Percentiles rank a stretch among this genome's conserved stretches.
phyloP scores from a whole-genome alignment of 2,797 vertebrate genomes.

The Cuniculus paca region DNA sequence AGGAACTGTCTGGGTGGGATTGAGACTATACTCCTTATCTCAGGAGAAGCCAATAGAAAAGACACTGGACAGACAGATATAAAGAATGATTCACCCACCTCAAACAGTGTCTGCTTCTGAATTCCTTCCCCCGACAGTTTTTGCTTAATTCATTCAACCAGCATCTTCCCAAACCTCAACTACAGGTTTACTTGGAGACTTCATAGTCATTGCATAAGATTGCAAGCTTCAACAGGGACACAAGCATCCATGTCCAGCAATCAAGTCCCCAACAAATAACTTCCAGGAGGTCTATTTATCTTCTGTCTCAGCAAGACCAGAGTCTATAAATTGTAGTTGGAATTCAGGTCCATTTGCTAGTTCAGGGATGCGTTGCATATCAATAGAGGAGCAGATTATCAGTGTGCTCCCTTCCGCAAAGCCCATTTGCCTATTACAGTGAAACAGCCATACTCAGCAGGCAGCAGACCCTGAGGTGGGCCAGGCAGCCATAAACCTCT shows the following conservation, averaged over 20 bases:
- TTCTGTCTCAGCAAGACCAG: constrained; percentile 72
- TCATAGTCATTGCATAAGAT: neutral
- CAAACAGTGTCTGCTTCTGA: neutral
- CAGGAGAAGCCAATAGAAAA: neutral
- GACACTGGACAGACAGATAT: neutral
- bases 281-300: constrained; percentile 57
- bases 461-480: constrained; percentile 60
- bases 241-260: neutral
- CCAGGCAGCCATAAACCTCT: constrained; percentile 82
- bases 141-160: neutral
- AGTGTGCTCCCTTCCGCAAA: neutral
- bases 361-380: constrained; percentile 64
- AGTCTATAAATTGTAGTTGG: constrained; percentile 73
- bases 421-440: constrained; percentile 72
- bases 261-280: constrained; percentile 63
- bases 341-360: constrained; percentile 78
- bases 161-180: neutral
- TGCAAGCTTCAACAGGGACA: neutral
- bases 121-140: neutral
- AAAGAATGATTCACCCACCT: neutral
- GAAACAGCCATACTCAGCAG: constrained; percentile 68
- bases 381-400: constrained; percentile 15
- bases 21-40: neutral
- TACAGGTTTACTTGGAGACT: neutral
- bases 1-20: neutral